phyloP scores from a whole-genome alignment of 2,797 vertebrate species.

The Mus caroli region DNA sequence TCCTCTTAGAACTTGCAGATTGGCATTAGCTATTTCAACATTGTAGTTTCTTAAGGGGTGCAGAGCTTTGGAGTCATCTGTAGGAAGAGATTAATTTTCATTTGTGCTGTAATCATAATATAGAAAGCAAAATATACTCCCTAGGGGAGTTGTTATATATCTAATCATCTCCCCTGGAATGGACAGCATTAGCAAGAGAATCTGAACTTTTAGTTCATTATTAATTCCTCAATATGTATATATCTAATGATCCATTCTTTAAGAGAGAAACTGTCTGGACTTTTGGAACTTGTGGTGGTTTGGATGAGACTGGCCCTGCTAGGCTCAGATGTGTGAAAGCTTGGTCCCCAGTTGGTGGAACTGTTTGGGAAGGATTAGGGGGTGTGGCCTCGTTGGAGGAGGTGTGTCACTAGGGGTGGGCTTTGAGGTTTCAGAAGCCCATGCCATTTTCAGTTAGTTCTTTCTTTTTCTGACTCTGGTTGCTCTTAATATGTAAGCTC shows the following conservation, averaged over 20 bases:
- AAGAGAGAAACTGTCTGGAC: not conserved
- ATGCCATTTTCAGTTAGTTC: not conserved
- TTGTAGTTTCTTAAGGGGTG: not conserved
- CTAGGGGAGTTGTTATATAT: not conserved
- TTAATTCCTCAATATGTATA: not conserved
- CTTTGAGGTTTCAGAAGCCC: not conserved
- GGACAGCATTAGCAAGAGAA: not conserved
- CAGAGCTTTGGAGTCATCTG: not conserved
- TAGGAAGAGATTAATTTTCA: slow-evolving; percentile 23
- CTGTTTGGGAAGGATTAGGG: not conserved
- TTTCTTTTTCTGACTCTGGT: not conserved
- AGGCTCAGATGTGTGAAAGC: not conserved
- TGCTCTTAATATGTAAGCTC: not conserved
- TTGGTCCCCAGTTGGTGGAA: too few species aligned
- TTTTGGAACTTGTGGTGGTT: slow-evolving; percentile 2
- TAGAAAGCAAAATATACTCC: slow-evolving; percentile 13
- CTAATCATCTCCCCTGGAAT: not conserved
- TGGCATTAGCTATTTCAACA: slow-evolving; percentile 36
- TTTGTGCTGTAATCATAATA: not conserved
- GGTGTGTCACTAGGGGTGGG: not conserved
- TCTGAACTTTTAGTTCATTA: slow-evolving; percentile 12
- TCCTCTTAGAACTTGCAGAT: slow-evolving; percentile 22
- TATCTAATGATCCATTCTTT: not conserved
- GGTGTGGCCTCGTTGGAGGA: not conserved
- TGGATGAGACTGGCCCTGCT: too few species aligned